Evolutionary conservation across 2,888 invertebrate species (phyloP), one percentile per base, ranked within the genome.

Genomic region (Cheilosia soror): DNA sequence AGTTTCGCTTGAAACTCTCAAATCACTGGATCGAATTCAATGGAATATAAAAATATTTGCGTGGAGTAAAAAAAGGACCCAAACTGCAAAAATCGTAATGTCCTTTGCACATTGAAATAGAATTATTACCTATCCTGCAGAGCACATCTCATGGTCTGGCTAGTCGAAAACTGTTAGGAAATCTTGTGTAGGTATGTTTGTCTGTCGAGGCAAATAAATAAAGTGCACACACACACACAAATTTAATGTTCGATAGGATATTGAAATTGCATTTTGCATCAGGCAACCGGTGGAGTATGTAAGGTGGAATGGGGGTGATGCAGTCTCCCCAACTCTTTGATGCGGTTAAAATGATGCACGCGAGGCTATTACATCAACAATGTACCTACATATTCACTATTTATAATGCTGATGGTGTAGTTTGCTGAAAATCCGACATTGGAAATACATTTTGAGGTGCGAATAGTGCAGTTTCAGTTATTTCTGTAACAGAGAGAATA

Each of bases 101-200:
- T 60, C 66, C 66, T 73, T 53, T 66, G 44, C 60, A 65, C 40
- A 69, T 60, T 60, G 60, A 53, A 51, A 69, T 66, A 53, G 53
- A 79, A 51, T 73, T 60, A 72, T 73, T 79, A 47, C 65, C 69
- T 37, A 58, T 58, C 53, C 60, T 53, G 49, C 53, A 37, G 53
- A n/a, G 44, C n/a, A 15, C 31, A 69, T 62, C 44, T 55, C 60
- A 51, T 25, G 51, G 79, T 65, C 66, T 44, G 40, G 66, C 60
- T 76, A 53, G 60, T 58, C 60, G 68, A 66, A 76, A 68, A 76
- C 51, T 76, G 51, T 76, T 58, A 60, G 33, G 25, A 58, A 68
- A 60, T 66, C 57, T 58, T 31, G 51, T 42, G 40, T 42, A 25
- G 42, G 25, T 15, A 31, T 11, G 25, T 7, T 3, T 42, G 42